Percentiles rank a stretch among this genome's conserved stretches.
phyloP scores from a whole-genome alignment of 2,113 vertebrate genomes.

The Thamnaconus septentrionalis region DNA sequence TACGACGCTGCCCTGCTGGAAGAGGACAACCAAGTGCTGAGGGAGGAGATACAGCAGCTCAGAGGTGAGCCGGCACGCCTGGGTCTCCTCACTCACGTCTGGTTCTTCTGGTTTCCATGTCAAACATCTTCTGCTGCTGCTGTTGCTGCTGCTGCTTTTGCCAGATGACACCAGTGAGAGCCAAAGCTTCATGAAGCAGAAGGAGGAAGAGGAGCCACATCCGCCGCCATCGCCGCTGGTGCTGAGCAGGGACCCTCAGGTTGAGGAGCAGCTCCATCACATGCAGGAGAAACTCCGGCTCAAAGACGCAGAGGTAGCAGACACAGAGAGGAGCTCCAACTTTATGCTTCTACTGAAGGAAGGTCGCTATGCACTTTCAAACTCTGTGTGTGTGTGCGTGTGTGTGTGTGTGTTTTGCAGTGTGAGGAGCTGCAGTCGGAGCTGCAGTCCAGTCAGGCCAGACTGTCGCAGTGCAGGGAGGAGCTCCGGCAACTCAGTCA shows the following conservation, averaged over 20 bases:
- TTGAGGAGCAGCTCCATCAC: conserved; percentile 58
- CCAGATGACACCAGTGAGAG: conserved; percentile 36
- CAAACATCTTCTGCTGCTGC: no score
- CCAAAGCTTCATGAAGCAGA: conserved; percentile 23
- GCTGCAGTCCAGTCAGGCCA: conserved; percentile 80
- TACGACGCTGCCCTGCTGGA: conserved; percentile 68
- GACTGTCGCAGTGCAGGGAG: conserved; percentile 82
- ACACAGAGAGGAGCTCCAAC: not conserved
- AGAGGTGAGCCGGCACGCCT: conserved; percentile 42
- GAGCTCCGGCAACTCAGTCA: conserved; percentile 75
- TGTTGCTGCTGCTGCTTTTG: not conserved
- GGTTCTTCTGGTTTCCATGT: no score
- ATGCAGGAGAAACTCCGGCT: conserved; percentile 61
- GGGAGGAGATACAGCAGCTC: conserved; percentile 57
- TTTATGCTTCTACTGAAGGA: no score
- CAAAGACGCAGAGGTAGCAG: conserved; percentile 72
- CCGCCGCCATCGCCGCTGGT: not conserved
- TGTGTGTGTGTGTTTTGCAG: conserved; percentile 55
- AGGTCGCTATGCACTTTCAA: not conserved
- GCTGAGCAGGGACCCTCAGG: conserved; percentile 25
- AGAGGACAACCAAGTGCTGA: conserved; percentile 73
- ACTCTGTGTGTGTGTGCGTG: conserved; percentile 33
- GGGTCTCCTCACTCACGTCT: no score
- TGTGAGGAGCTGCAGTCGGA: conserved; percentile 81
- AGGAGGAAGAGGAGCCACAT: conserved; percentile 16